Evolutionary conservation across 2,888 invertebrate species (phyloP).

Genomic region (Dinocampus coccinellae): DNA sequence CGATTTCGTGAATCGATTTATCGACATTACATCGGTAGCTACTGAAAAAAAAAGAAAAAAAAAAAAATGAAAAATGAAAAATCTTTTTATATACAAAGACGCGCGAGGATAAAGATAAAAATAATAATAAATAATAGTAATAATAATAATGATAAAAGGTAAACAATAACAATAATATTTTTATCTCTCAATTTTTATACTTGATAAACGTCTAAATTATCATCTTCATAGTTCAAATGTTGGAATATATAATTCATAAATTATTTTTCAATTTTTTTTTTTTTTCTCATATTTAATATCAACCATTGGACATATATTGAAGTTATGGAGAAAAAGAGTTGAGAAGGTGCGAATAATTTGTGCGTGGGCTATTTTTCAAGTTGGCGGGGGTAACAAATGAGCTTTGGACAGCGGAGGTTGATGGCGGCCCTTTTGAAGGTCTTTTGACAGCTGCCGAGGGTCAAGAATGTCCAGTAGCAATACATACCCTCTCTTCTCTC

Average conservation of each 20-base stretch:
- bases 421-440: conserved; percentile 62
- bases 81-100: background rate
- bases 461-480: conserved; percentile 60
- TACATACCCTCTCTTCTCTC: conserved; percentile 42
- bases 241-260: background rate
- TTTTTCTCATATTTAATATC: conserved; percentile 26
- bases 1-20: background rate
- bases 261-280: background rate
- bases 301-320: conserved; percentile 14
- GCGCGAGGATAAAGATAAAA: background rate
- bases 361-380: conserved; percentile 18
- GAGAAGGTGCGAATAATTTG: conserved; percentile 14
- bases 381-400: conserved; percentile 62
- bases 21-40: background rate
- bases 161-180: conserved; percentile 1
- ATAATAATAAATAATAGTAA: no score
- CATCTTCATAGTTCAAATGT: conserved; percentile 1
- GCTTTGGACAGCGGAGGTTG: conserved; percentile 59
- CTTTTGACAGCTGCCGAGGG: conserved; percentile 60
- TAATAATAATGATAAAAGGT: no score
- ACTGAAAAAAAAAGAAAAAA: conserved; percentile 5
- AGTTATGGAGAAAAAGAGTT: conserved; percentile 10
- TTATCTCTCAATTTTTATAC: background rate
- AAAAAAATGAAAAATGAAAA: no score
- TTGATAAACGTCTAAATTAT: conserved; percentile 45